These are phyloP conservation scores for Axea sp. DNA, from an alignment of 2,888 invertebrate genomes.

Conservation along the genomic window DNA sequence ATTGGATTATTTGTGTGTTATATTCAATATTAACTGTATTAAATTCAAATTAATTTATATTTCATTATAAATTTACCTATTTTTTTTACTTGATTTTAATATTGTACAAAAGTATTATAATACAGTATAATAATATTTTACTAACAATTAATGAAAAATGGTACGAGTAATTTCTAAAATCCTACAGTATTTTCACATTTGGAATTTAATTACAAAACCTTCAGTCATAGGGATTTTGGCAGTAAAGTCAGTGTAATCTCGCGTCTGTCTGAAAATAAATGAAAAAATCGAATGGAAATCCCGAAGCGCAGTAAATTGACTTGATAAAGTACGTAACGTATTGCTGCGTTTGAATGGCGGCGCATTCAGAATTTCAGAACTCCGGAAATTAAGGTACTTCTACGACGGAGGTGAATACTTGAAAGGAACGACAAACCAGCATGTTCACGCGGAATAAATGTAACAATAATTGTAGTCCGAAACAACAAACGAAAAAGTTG, in stretches of 20 bases:
- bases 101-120: too few species aligned
- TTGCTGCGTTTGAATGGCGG: slow-evolving; percentile 56
- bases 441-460: slow-evolving; percentile 45
- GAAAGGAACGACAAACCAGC: slow-evolving; percentile 52
- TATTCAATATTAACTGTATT: too few species aligned
- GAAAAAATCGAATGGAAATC: slow-evolving; percentile 28
- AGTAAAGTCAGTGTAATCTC: slow-evolving; percentile 11
- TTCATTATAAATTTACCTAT: too few species aligned
- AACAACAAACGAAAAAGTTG: slow-evolving; percentile 57
- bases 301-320: slow-evolving; percentile 52
- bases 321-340: slow-evolving; percentile 56
- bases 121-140: too few species aligned
- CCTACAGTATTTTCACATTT: not conserved
- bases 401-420: slow-evolving; percentile 59
- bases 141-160: too few species aligned
- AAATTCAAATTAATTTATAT: too few species aligned
- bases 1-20: too few species aligned
- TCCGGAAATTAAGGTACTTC: slow-evolving; percentile 63
- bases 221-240: slow-evolving; percentile 9
- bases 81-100: too few species aligned
- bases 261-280: slow-evolving; percentile 4
- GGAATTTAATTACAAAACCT: slow-evolving; percentile 9
- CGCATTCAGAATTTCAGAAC: slow-evolving; percentile 55
- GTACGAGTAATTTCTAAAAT: not conserved
- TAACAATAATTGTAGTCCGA: slow-evolving; percentile 57